Percentiles rank a stretch among this genome's conserved stretches.
Evolutionary conservation across 2,888 invertebrate genomes (phyloP).

Genomic region (Tinea trinotella): DNA sequence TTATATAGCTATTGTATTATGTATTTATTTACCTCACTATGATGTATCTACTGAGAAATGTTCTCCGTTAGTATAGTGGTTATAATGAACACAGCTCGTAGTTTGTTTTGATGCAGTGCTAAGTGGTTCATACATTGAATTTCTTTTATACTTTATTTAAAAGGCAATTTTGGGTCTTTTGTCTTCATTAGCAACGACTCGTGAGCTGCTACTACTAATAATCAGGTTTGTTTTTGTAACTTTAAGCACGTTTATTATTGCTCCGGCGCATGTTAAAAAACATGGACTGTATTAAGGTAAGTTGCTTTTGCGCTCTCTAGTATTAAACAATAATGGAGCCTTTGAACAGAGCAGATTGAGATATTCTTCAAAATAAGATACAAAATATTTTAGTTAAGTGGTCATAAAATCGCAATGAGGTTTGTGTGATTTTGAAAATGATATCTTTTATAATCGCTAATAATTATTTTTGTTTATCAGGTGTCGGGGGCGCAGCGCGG

Average conservation of each 20-base stretch:
- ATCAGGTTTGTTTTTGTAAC: background rate
- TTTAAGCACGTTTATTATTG: background rate
- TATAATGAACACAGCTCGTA: background rate
- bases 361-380: too few species aligned
- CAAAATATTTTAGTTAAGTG: too few species aligned
- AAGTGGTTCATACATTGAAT: background rate
- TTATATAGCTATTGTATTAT: background rate
- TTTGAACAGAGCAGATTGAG: too few species aligned
- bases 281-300: background rate
- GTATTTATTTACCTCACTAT: background rate
- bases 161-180: background rate
- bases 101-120: background rate
- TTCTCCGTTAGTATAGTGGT: background rate
- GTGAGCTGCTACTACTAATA: background rate
- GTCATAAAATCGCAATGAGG: too few species aligned
- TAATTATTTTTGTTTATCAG: conserved; percentile 47
- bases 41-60: background rate
- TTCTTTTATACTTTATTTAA: background rate
- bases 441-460: background rate
- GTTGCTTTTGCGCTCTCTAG: background rate
- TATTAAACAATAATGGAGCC: background rate
- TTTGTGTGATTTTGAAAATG: too few species aligned
- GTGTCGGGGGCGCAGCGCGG: conserved; percentile 85
- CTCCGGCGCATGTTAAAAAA: background rate
- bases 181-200: background rate